Conservation (phyloP, 2,888 invertebrate species). For the Taphrorychus bicolor region DNA sequence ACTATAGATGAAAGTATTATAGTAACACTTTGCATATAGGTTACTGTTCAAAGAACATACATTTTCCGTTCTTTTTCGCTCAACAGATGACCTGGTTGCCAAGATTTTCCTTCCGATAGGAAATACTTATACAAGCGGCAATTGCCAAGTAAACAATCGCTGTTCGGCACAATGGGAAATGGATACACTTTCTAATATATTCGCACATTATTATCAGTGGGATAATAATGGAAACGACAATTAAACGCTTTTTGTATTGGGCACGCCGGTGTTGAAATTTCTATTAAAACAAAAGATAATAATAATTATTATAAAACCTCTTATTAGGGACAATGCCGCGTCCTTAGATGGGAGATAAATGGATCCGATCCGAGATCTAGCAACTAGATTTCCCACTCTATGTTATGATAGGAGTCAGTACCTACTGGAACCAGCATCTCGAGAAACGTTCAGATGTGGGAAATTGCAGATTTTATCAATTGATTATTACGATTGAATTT, state of each 20-base stretch:
- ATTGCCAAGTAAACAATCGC: slow-evolving; percentile 1
- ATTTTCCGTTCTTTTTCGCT: not conserved
- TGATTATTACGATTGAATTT: not conserved
- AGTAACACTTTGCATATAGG: too few relatives aligned
- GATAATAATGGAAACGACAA: slow-evolving; percentile 16
- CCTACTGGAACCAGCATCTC: not conserved
- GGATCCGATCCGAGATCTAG: not conserved
- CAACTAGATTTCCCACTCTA: not conserved
- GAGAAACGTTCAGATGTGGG: not conserved
- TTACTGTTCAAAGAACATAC: too few relatives aligned
- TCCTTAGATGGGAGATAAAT: slow-evolving; percentile 12
- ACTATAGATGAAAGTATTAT: not conserved
- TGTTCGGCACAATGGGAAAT: slow-evolving; percentile 2
- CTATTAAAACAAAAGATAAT: slow-evolving; percentile 21
- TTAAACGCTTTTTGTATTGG: slow-evolving; percentile 18
- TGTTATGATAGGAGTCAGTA: not conserved
- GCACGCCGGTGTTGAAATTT: slow-evolving; percentile 19
- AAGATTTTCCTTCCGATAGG: not conserved
- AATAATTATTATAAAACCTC: slow-evolving; percentile 3
- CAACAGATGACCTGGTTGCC: not conserved
- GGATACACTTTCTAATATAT: slow-evolving; percentile 32
- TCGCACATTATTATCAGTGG: slow-evolving; percentile 10
- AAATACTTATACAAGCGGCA: not conserved
- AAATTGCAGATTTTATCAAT: not conserved
- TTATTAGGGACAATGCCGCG: slow-evolving; percentile 20